A percentile compares a stretch with the other conserved stretches of the same genome.
Evolutionary conservation across 2,888 invertebrate species (phyloP).

Genomic region (Ypsolopha sequella): DNA sequence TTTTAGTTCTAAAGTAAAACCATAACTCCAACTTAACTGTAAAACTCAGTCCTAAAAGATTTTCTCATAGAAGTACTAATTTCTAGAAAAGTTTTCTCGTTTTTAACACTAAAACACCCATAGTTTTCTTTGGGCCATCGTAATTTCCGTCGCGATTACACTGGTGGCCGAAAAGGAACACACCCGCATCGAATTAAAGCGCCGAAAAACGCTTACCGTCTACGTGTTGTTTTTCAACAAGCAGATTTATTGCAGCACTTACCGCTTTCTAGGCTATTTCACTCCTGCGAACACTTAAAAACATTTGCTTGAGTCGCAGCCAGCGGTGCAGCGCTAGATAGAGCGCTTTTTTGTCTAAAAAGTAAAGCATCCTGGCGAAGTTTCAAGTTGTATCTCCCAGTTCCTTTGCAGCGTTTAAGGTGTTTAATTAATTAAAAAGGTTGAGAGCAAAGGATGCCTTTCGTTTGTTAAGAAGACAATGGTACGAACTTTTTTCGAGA

Average conservation of each 20-base stretch:
- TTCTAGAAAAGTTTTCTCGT: no score
- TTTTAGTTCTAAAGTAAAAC: no score
- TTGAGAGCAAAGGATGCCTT: slow-evolving; percentile 15
- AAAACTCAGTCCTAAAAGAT: no score
- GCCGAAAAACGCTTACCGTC: neutral
- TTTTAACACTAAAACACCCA: neutral
- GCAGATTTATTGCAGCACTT: slow-evolving; percentile 60
- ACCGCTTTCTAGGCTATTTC: slow-evolving; percentile 33
- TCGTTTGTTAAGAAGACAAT: neutral
- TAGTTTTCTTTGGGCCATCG: neutral
- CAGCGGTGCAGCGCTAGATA: neutral
- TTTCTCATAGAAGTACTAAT: no score
- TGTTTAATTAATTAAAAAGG: slow-evolving; percentile 60
- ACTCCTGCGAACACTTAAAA: slow-evolving; percentile 6
- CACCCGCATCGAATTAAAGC: neutral
- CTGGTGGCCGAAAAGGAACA: neutral
- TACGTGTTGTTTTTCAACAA: slow-evolving; percentile 40
- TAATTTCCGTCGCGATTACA: neutral
- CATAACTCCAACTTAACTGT: no score
- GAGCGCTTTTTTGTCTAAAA: neutral
- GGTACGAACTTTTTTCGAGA: neutral
- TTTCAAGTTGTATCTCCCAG: slow-evolving; percentile 8
- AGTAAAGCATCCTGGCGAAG: slow-evolving; percentile 4
- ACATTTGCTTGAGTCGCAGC: slow-evolving; percentile 1
- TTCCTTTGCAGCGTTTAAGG: slow-evolving; percentile 26